Evolutionary conservation across 2,797 vertebrate genomes (phyloP).

Genomic region (Acanthis flammea): DNA sequence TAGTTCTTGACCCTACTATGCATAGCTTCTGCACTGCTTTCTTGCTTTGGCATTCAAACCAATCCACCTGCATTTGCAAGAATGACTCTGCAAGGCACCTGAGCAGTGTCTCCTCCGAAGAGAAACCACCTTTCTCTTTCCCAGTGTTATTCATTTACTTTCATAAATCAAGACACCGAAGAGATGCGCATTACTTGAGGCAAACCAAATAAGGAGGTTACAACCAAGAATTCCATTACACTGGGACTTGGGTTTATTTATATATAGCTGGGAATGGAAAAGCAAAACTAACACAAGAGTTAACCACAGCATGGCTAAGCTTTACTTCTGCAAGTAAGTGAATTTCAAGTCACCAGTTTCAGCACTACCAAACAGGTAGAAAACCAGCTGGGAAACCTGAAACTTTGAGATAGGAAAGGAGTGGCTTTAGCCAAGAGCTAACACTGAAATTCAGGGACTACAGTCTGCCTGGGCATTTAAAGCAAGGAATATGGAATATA

Average conservation of each 20-base stretch:
- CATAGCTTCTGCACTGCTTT: fast-evolving
- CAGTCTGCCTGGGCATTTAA: background rate
- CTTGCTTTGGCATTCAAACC: background rate
- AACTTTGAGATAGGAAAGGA: background rate
- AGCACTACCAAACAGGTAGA: background rate
- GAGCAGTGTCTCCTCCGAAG: background rate
- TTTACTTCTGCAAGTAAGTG: background rate
- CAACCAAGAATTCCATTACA: background rate
- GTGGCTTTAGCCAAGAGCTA: background rate
- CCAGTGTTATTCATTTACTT: background rate
- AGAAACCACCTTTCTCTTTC: background rate
- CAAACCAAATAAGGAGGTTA: background rate
- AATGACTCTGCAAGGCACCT: background rate
- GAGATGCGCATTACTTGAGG: background rate
- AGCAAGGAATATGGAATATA: background rate
- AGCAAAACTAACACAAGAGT: background rate
- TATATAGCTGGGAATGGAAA: background rate
- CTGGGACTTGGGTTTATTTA: background rate
- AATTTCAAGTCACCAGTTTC: background rate
- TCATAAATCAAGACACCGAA: background rate
- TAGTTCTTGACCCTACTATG: background rate
- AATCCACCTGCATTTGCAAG: background rate
- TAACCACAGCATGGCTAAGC: background rate
- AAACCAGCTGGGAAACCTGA: background rate
- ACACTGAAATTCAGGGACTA: background rate